Percentiles rank a stretch among this genome's conserved stretches.
phyloP scores from a whole-genome alignment of 1,140 invertebrate species.

The Drosophila tristis region DNA sequence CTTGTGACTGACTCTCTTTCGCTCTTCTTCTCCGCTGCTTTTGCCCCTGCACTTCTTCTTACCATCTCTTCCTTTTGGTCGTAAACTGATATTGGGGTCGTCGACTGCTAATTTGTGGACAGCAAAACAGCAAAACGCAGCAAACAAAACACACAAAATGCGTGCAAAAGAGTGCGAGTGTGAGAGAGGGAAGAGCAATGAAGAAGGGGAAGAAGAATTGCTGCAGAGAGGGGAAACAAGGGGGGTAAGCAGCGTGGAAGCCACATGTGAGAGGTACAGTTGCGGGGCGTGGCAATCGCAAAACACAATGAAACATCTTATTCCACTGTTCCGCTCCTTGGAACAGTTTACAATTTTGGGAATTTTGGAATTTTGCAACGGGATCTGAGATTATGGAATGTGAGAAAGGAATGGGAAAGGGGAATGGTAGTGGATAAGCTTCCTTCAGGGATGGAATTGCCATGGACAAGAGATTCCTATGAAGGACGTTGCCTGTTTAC shows the following conservation, averaged over 20 bases:
- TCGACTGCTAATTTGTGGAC: conserved; percentile 80
- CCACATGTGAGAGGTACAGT: conserved; percentile 60
- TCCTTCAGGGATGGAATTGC: too few species aligned
- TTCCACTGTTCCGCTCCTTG: neutral
- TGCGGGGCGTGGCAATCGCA: conserved; percentile 59
- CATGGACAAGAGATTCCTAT: too few species aligned
- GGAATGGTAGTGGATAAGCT: too few species aligned
- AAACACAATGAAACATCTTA: neutral
- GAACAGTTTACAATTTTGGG: conserved; percentile 7
- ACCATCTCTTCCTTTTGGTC: conserved; percentile 38
- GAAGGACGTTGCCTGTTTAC: too few species aligned
- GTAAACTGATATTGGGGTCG: conserved; percentile 82
- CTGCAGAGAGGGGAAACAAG: neutral
- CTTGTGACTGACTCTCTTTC: too few species aligned
- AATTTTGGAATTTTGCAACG: conserved; percentile 1
- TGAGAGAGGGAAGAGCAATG: conserved; percentile 34
- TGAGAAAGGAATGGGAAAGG: too few species aligned
- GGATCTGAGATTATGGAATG: neutral
- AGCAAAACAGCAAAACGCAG: conserved; percentile 29
- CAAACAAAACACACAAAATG: conserved; percentile 53
- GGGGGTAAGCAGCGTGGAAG: conserved; percentile 13
- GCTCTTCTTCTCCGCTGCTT: neutral
- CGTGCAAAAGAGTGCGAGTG: conserved; percentile 40
- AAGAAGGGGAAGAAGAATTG: conserved; percentile 29
- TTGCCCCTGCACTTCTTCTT: conserved; percentile 10